These are phyloP conservation scores for Hassar affinis DNA, from an alignment of 2,113 vertebrate genomes.

Conservation along the genomic window DNA sequence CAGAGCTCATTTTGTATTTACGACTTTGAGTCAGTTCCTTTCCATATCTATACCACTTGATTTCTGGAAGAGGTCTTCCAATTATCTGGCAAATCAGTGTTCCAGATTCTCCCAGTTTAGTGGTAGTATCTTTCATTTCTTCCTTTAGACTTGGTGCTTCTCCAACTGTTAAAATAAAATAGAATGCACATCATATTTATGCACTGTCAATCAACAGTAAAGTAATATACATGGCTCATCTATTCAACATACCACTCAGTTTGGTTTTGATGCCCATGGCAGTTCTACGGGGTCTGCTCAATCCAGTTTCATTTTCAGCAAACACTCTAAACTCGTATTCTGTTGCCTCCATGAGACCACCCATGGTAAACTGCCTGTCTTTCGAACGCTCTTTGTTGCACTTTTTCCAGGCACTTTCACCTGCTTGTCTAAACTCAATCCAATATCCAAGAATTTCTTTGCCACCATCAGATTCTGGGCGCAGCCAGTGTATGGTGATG, in stretches of 20 bases:
- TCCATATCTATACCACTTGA: conserved; percentile 96
- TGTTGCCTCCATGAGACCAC: conserved; percentile 91
- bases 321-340: conserved; percentile 97
- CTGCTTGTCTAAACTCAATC: conserved; percentile 93
- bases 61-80: conserved; percentile 94
- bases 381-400: conserved; percentile 93
- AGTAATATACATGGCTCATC: background rate
- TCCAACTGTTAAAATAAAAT: conserved; percentile 76
- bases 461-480: conserved; percentile 92
- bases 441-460: conserved; percentile 98
- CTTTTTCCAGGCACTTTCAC: conserved; percentile 96
- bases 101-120: conserved; percentile 88
- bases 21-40: conserved; percentile 94
- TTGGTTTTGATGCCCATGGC: conserved; percentile 95
- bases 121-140: conserved; percentile 87
- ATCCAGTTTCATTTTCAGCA: conserved; percentile 92
- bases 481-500: conserved; percentile 93
- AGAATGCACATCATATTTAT: background rate
- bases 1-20: conserved; percentile 98
- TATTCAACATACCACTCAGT: conserved; percentile 84
- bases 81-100: conserved; percentile 90
- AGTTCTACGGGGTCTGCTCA: conserved; percentile 91
- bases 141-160: conserved; percentile 87
- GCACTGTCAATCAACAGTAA: background rate
- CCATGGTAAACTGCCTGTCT: conserved; percentile 93